Base-by-base conservation (phyloP, 2,113 vertebrate genomes). In the Stictonetta naevosa region DNA sequence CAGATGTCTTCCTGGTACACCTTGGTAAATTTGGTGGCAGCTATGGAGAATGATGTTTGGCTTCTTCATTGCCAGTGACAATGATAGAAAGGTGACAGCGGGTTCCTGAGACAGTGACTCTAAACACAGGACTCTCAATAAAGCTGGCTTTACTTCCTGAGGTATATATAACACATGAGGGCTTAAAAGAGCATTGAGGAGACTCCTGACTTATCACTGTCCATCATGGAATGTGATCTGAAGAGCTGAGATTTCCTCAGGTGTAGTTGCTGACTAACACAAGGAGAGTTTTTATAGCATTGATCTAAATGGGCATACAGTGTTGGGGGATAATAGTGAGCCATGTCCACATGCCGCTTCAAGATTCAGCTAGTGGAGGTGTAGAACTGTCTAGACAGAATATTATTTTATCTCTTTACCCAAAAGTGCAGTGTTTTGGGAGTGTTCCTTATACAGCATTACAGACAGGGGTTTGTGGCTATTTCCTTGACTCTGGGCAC, bases 11-110 rank as follows among this genome's bases (percentile, higher is more conserved):
- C 52, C 62, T 87, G 81, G 48, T 77, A 48, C 1, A 7, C 28
- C 63, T 90, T 50, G 62, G 38, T 85, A 90, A 91, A 87, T 44
- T 76, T 76, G 71, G 58, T 0, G 7, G 60, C 21, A 56, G 63
- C 71, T 34, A 7, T 76, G 62, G 66, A 92, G 14, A n/a, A 6
- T 73, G 53, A 60, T 81, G 17, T 63, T 95, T 68, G 42, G 69
- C 59, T 96, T 87, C 71, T 94, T 95, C 67, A 21, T 40, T 93
- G 63, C 62, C 68, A 74, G 71, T 83, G 79, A 40, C 38, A 53
- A 25, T 64, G 82, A 62, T 25, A 73, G 40, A 80, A 53, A 82
- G 31, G 36, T 90, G 53, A 75, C 73, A 67, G 0, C 34, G 46
- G 14, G 12, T 62, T 95, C 40, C 82, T 80, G 76, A 85, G 36